Evolutionary conservation across 2,888 invertebrate genomes (phyloP).

Genomic region (Agelastica alni): DNA sequence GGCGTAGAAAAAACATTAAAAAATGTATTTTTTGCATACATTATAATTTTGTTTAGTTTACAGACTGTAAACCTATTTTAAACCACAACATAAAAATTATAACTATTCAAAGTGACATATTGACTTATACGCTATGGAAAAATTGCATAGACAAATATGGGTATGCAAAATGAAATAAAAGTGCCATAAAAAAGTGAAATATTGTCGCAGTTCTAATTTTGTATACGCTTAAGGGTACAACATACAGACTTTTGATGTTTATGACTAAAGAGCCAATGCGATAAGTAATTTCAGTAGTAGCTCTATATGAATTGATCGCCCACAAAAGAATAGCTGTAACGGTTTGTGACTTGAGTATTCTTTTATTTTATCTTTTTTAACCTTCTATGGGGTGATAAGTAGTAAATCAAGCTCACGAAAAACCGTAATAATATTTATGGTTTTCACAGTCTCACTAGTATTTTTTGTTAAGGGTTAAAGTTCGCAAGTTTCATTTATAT

Average conservation of each 20-base stretch:
- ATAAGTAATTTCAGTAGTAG: slow-evolving; percentile 23
- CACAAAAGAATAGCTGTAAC: slow-evolving; percentile 33
- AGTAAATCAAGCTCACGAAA: slow-evolving; percentile 42
- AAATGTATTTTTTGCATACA: too few species aligned
- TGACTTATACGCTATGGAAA: slow-evolving; percentile 18
- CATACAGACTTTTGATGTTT: slow-evolving; percentile 23
- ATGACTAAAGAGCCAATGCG: slow-evolving; percentile 25
- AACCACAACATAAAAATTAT: slow-evolving; percentile 8
- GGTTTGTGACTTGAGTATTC: slow-evolving; percentile 29
- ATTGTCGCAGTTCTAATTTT: slow-evolving; percentile 22
- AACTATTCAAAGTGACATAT: slow-evolving; percentile 8
- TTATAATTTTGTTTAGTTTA: too few species aligned
- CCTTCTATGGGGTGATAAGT: slow-evolving; percentile 43
- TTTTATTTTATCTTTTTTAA: slow-evolving; percentile 24
- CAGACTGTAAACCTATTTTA: background rate
- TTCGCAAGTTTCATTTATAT: too few species aligned
- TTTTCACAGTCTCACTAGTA: slow-evolving; percentile 2
- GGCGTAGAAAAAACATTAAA: too few species aligned
- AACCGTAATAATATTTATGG: slow-evolving; percentile 27
- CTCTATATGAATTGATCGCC: slow-evolving; percentile 33
- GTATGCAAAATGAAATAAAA: slow-evolving; percentile 19
- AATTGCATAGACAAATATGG: slow-evolving; percentile 19
- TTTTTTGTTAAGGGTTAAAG: too few species aligned
- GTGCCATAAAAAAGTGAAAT: slow-evolving; percentile 19
- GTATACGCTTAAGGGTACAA: slow-evolving; percentile 20